These are phyloP conservation scores for Monoplex corrugatus DNA, from an alignment of 2,888 invertebrate genomes.

Conservation along the genomic window DNA sequence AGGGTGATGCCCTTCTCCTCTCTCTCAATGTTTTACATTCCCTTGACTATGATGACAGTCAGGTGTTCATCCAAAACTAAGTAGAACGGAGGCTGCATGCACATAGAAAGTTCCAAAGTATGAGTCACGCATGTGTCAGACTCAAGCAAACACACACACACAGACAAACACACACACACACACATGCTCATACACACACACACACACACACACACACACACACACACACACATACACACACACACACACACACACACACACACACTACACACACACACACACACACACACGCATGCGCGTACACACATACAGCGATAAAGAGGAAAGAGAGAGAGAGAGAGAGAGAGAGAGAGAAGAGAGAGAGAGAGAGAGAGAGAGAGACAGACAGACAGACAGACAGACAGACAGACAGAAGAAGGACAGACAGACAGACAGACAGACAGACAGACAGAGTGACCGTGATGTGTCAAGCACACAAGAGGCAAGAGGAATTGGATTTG, in stretches of 20 bases:
- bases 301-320: neutral
- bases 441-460: neutral
- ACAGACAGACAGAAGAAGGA: neutral
- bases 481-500: no score
- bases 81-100: no score
- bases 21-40: no score
- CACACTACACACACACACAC: neutral
- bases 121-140: no score
- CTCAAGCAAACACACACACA: neutral
- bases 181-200: neutral
- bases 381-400: neutral
- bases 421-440: neutral
- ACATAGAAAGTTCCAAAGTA: no score
- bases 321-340: slow-evolving; percentile 41
- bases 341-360: slow-evolving; percentile 39
- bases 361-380: neutral
- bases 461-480: no score
- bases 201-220: neutral
- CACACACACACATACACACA: neutral
- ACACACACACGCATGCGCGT: neutral
- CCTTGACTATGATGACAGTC: no score
- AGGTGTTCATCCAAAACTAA: no score
- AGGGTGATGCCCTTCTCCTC: no score
- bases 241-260: neutral
- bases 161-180: neutral